phyloP scores from a whole-genome alignment of 2,113 vertebrate genomes.

The Thunnus thynnus region DNA sequence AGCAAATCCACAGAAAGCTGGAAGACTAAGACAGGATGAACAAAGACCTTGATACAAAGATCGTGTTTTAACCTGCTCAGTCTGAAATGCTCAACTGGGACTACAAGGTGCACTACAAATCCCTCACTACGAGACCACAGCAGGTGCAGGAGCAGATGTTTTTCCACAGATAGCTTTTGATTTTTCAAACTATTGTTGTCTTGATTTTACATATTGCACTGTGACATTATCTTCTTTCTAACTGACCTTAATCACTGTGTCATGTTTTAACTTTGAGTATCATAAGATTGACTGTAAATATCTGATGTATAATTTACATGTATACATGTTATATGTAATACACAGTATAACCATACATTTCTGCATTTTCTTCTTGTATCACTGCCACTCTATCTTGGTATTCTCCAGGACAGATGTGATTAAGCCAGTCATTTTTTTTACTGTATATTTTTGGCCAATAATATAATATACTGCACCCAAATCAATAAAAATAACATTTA shows the following conservation, averaged over 20 bases:
- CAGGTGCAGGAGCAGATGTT: slow-evolving; percentile 26
- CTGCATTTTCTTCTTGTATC: background rate
- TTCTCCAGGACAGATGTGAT: background rate
- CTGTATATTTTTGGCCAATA: background rate
- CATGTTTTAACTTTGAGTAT: slow-evolving; percentile 10
- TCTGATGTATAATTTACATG: slow-evolving; percentile 36
- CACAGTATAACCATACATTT: background rate
- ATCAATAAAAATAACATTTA: slow-evolving; percentile 7
- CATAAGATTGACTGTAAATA: slow-evolving; percentile 45
- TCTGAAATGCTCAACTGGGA: slow-evolving; percentile 25
- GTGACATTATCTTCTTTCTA: background rate
- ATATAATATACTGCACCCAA: background rate
- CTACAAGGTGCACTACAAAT: slow-evolving; percentile 21
- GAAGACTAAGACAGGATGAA: slow-evolving; percentile 30
- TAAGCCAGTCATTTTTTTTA: slow-evolving; percentile 1
- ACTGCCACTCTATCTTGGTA: background rate
- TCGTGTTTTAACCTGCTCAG: slow-evolving; percentile 37
- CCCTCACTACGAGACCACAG: background rate
- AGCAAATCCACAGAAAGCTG: slow-evolving; percentile 37
- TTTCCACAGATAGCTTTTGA: slow-evolving; percentile 33
- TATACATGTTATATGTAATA: slow-evolving; percentile 40
- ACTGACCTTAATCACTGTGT: slow-evolving; percentile 19
- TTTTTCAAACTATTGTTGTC: slow-evolving; percentile 10
- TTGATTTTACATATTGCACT: slow-evolving; percentile 43
- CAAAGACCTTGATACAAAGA: slow-evolving; percentile 44